Conservation (phyloP, 2,113 vertebrate genomes). For the Pandion haliaetus region DNA sequence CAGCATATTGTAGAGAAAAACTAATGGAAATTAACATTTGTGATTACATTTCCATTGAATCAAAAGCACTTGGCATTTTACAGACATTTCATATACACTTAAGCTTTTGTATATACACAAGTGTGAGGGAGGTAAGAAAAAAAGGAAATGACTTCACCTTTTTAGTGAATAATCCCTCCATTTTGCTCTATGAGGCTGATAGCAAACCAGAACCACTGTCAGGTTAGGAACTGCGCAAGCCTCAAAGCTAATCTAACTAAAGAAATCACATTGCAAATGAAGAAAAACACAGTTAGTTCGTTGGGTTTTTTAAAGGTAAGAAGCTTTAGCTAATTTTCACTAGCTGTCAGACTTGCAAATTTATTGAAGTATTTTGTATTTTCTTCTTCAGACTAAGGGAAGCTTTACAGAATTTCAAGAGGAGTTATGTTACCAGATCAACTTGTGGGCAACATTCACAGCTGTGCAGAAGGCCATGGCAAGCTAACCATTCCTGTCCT, state of each 20-base stretch:
- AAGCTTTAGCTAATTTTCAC: not conserved
- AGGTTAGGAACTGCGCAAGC: conserved; percentile 30
- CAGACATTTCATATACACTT: rapidly evolving
- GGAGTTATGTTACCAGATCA: not conserved
- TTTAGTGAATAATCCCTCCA: not conserved
- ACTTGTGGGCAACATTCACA: not conserved
- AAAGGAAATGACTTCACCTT: conserved; percentile 44
- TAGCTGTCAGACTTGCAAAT: not conserved
- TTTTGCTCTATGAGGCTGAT: conserved; percentile 55
- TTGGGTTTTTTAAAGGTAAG: not conserved
- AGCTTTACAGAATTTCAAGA: not conserved
- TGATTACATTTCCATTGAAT: not conserved
- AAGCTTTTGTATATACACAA: not conserved
- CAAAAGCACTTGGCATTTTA: not conserved
- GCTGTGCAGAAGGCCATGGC: not conserved
- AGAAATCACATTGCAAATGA: not conserved
- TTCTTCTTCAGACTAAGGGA: not conserved
- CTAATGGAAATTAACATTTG: not conserved
- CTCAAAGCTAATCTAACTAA: not conserved
- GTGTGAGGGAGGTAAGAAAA: conserved; percentile 15
- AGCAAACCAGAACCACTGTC: conserved; percentile 51
- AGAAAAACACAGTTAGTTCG: not conserved
- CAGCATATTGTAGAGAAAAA: not conserved
- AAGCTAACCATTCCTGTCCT: not conserved
- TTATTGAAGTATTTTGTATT: not conserved